phyloP scores from a whole-genome alignment of 2,113 vertebrate species.

The Numida meleagris region DNA sequence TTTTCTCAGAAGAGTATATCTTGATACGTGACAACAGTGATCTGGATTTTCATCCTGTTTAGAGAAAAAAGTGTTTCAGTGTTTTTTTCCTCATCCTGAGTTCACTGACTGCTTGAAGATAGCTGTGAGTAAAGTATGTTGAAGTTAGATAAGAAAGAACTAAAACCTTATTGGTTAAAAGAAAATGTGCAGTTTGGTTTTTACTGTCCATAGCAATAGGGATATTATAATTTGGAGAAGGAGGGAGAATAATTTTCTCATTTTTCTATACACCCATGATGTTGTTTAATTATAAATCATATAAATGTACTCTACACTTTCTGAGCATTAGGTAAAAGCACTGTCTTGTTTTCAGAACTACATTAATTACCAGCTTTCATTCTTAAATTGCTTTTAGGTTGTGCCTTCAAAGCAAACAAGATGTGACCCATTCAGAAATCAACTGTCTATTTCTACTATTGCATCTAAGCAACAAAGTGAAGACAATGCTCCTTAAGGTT shows the following conservation, averaged over 20 bases:
- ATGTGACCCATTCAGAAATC: neutral
- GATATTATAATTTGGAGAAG: neutral
- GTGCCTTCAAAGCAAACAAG: neutral
- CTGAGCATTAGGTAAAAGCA: neutral
- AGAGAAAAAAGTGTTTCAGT: neutral
- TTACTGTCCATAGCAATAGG: neutral
- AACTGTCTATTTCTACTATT: neutral
- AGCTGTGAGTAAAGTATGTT: neutral
- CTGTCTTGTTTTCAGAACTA: neutral
- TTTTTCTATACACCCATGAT: neutral
- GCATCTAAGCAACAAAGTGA: neutral
- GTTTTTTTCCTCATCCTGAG: neutral
- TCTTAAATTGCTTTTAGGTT: neutral
- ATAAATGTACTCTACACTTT: neutral
- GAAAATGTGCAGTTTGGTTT: neutral
- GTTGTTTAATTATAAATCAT: neutral
- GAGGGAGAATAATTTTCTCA: neutral
- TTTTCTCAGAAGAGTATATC: neutral
- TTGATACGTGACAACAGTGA: neutral
- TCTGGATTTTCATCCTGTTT: neutral
- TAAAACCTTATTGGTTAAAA: neutral
- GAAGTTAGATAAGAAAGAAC: neutral
- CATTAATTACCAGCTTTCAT: neutral
- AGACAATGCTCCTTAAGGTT: neutral
- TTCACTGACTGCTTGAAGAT: neutral